Percentiles rank a stretch among this genome's conserved stretches.
phyloP scores from a whole-genome alignment of 2,797 vertebrate genomes.

The Epinephelus awoara region DNA sequence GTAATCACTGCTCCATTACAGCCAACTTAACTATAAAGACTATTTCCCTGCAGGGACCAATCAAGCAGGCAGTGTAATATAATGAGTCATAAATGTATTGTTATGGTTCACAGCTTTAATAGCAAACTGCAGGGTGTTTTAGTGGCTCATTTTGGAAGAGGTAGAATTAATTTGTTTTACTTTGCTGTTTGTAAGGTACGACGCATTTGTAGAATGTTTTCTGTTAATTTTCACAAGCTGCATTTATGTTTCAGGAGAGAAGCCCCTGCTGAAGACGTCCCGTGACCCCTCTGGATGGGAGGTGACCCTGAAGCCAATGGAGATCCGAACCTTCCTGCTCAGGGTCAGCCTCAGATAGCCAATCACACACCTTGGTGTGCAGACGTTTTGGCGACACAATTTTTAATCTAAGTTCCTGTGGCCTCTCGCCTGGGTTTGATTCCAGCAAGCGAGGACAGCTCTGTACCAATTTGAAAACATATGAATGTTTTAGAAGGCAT shows the following conservation, averaged over 20 bases:
- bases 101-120: conserved; percentile 17
- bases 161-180: not conserved
- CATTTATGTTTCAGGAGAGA: conserved; percentile 44
- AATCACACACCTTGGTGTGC: not conserved
- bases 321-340: conserved; percentile 87
- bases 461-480: not conserved
- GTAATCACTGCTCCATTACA: conserved; percentile 28
- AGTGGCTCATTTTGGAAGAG: not conserved
- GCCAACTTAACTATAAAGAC: conserved; percentile 51
- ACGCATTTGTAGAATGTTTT: not conserved
- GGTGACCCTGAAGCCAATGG: conserved; percentile 85
- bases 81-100: conserved; percentile 69
- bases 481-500: not conserved
- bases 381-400: fast-evolving
- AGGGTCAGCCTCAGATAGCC: conserved; percentile 63
- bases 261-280: conserved; percentile 42
- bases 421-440: conserved; percentile 6
- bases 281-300: conserved; percentile 76
- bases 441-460: not conserved
- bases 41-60: conserved; percentile 42
- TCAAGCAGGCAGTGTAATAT: conserved; percentile 21
- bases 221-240: not conserved
- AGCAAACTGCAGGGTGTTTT: conserved; percentile 27
- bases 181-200: not conserved
- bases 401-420: not conserved